A percentile compares a stretch with the other conserved stretches of the same genome.
Evolutionary conservation across 2,113 vertebrate genomes (phyloP).

Genomic region (Scolopax mira): DNA sequence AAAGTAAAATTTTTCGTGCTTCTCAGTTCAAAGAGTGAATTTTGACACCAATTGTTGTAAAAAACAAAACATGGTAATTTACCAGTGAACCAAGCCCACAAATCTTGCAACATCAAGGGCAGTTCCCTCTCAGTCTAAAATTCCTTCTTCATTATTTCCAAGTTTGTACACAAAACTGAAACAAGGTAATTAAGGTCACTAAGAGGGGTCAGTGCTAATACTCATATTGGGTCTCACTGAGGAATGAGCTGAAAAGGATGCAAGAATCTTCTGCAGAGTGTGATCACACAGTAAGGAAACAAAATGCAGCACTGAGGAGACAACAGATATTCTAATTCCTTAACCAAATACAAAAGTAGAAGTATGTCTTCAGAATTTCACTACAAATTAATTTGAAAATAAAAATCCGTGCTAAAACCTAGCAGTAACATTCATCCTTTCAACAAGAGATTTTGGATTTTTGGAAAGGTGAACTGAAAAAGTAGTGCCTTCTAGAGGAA

Average conservation of each 20-base stretch:
- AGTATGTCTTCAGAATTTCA: fast-evolving
- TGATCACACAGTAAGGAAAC: neutral
- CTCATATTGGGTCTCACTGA: fast-evolving
- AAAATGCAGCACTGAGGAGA: neutral
- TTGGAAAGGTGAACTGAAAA: slow-evolving; percentile 14
- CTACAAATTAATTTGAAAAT: neutral
- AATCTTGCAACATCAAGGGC: neutral
- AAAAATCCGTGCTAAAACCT: neutral
- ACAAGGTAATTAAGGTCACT: neutral
- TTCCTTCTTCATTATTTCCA: neutral
- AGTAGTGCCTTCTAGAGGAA: neutral
- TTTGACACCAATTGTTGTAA: neutral
- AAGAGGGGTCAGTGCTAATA: fast-evolving
- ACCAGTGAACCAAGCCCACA: neutral
- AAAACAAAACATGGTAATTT: neutral
- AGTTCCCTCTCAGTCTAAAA: neutral
- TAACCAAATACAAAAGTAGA: fast-evolving
- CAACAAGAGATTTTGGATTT: neutral
- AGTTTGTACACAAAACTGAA: neutral
- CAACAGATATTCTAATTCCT: neutral
- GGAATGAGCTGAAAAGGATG: neutral
- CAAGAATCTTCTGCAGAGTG: too few species aligned
- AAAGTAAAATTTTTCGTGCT: neutral
- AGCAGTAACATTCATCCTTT: neutral
- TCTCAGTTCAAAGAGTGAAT: neutral